Evolutionary conservation across 2,888 invertebrate species (phyloP), one percentile per base, ranked within the genome.

Genomic region (Drosophila fulvimacula): DNA sequence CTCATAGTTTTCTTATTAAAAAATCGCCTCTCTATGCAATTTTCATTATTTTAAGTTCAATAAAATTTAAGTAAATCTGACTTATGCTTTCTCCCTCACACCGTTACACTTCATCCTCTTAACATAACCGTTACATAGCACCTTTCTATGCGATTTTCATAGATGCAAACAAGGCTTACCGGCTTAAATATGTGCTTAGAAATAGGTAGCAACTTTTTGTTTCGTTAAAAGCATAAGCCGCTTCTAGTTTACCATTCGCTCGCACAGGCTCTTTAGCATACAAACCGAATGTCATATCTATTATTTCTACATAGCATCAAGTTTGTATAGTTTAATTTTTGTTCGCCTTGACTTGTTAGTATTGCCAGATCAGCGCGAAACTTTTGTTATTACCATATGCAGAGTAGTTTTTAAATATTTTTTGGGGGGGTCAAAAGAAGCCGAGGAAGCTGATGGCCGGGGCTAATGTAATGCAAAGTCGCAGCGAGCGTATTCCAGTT

Each of bases 401-500:
- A 68, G 75, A 72, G 46, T 56, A 65, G 64, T 73, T 69, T 57
- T 57, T 39, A 39, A 44, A 36, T 59, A 32, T 21, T 52, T 51
- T 36, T 21, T 6, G 42, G 42, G 15, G 9, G 7, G 17, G 21
- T 21, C 34, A 36, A 13, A n/a, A n/a, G n/a, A n/a, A 30, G 51
- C 51, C 1, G 9, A 32, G 30, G 41, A 39, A 27, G 59, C 9
- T 44, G 39, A 48, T 63, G 56, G 46, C 44, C 48, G 32, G 6
- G 51, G 63, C 49, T 68, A 71, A 68, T 75, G 62, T 57, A 59
- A 74, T 74, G 74, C 74, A 74, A 75, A 75, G 73, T 72, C 64
- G 55, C 64, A 51, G 34, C 49, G 55, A 56, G 70, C 27, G 61
- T 58, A 49, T 69, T 69, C 63, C 32, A 41, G 63, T 68, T 53